Conservation (phyloP, 2,888 invertebrate species). For the Schrankia costaestrigalis region DNA sequence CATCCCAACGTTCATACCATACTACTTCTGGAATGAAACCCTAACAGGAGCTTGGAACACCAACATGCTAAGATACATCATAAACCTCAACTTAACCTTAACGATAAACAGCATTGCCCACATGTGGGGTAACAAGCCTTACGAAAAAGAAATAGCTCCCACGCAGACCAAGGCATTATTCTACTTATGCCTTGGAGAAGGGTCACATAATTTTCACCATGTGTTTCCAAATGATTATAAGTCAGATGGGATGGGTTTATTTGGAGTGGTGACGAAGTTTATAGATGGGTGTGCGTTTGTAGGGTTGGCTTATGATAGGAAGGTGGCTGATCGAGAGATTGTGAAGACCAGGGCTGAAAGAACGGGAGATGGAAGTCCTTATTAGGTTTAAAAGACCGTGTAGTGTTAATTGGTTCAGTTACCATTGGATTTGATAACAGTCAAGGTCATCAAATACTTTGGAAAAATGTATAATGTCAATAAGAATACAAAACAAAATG, state of each 20-base stretch:
- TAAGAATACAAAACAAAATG: no score
- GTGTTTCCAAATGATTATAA: constrained; percentile 47
- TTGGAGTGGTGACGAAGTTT: constrained; percentile 27
- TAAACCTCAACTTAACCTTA: constrained; percentile 50
- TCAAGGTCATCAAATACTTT: no score
- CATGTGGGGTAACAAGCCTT: constrained; percentile 62
- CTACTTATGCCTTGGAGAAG: constrained; percentile 36
- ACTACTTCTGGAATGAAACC: constrained; percentile 14
- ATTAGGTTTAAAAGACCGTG: no score
- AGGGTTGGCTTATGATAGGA: constrained; percentile 36
- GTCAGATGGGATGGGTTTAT: constrained; percentile 33
- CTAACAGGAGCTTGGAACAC: constrained; percentile 16
- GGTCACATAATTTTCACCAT: constrained; percentile 52
- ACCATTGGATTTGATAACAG: no score
- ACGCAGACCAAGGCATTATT: constrained; percentile 32
- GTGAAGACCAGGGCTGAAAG: constrained; percentile 11
- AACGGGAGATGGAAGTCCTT: constrained; percentile 23
- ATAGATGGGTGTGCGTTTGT: constrained; percentile 33
- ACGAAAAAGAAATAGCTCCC: constrained; percentile 53
- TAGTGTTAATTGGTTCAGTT: no score
- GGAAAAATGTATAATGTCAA: no score
- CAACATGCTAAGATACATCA: constrained; percentile 14
- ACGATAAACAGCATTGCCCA: constrained; percentile 84
- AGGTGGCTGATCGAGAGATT: constrained; percentile 9
- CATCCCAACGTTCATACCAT: constrained; percentile 13